Conservation (phyloP, 2,113 vertebrate genomes). For the Ifrita kowaldi region DNA sequence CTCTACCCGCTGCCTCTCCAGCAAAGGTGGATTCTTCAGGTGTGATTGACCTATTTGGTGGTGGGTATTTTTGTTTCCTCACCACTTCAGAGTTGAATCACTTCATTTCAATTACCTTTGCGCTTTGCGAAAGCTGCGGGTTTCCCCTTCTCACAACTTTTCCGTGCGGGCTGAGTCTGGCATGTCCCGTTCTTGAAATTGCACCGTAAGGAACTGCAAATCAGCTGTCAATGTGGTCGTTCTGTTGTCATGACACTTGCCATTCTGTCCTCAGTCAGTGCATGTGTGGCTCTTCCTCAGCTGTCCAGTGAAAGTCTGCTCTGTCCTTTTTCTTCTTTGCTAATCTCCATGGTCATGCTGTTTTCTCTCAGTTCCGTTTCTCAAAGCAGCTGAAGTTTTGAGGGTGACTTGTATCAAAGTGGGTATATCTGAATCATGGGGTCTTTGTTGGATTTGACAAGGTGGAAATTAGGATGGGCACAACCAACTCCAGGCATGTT, state of each 20-base stretch:
- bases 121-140: background rate
- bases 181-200: background rate
- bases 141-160: background rate
- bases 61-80: conserved; percentile 79
- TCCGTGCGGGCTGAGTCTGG: background rate
- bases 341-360: background rate
- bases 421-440: background rate
- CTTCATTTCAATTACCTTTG: conserved; percentile 45
- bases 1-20: conserved; percentile 83
- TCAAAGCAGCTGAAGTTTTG: conserved; percentile 41
- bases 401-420: background rate
- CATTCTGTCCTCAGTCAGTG: background rate
- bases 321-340: background rate
- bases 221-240: background rate
- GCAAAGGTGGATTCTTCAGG: conserved; percentile 85
- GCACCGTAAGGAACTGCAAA: background rate
- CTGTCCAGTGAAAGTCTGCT: background rate
- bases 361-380: background rate
- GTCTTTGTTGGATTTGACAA: background rate
- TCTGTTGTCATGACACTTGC: background rate
- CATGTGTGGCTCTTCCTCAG: background rate
- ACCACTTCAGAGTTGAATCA: conserved; percentile 26
- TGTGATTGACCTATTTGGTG: conserved; percentile 96
- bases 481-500: background rate
- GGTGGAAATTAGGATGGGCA: conserved; percentile 4